Evolutionary conservation across 2,797 vertebrate species (phyloP), one percentile per base, ranked within the genome.

Genomic region (Gouania willdenowi): DNA sequence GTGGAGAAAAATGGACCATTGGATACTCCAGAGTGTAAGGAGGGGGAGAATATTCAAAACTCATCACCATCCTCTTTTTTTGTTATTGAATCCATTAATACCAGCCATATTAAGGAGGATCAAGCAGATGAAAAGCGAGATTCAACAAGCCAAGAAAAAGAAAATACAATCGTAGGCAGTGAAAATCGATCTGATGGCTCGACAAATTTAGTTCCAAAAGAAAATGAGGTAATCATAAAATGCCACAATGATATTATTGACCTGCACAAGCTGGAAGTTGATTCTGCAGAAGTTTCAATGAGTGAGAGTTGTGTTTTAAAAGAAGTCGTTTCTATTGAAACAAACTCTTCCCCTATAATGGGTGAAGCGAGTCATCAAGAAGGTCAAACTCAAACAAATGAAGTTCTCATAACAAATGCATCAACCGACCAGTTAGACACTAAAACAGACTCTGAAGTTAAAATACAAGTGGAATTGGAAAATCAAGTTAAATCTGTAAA

Each of bases 391-490:
- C n/a, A 44, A 8, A 32, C 16, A 28, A 36, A 52, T 6, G 31
- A 37, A 29, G 56, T n/a, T 25, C 3, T 13, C 23, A 24, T 26
- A 20, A 42, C 23, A 30, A 2, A 8, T 8, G 41, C 53, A 11
- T 40, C 36, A 9, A 24, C 10, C 22, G 20, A 20, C 6, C 39
- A 17, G 40, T 39, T 51, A 39, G 46, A 53, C 18, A 54, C 16
- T 39, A 57, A 55, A 35, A 50, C 46, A 13, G 63, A 77, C 14
- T 39, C 75, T 16, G 65, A 66, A 46, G 59, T 75, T 21, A 78
- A 74, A 61, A 41, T 60, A 32, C 51, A 74, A 45, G 48, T 77
- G 8, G 48, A 50, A 23, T 62, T 68, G 0, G 33, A 77, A 17
- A 47, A 66, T 25, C 45, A 66, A 29, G 58, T 51, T 0, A 54